Conservation (phyloP, 2,113 vertebrate genomes). For the Brachypteracias leptosomus region DNA sequence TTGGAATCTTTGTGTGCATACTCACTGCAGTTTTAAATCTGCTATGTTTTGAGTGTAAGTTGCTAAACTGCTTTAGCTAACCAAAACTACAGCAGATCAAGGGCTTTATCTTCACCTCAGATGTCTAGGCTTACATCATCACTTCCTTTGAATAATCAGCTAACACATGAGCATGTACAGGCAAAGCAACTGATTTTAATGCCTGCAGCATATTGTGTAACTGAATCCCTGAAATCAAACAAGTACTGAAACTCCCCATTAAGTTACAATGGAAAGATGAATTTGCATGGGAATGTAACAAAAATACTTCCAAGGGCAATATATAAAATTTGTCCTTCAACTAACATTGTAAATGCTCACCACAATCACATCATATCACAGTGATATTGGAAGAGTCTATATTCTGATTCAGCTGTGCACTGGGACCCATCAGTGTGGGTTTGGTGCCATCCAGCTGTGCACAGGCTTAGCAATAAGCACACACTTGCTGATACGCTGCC, state of each 20-base stretch:
- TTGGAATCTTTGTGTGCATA: neutral
- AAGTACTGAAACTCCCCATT: neutral
- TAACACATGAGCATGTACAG: neutral
- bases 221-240: neutral
- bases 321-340: neutral
- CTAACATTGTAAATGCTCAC: neutral
- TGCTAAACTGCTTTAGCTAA: neutral
- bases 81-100: neutral
- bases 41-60: neutral
- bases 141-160: neutral
- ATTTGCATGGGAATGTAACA: neutral
- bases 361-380: neutral
- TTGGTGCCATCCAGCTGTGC: neutral
- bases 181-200: neutral
- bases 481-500: neutral
- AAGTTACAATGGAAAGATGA: neutral
- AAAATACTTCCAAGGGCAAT: neutral
- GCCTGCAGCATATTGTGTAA: neutral
- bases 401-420: neutral
- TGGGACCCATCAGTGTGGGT: neutral
- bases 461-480: neutral
- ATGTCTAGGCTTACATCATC: neutral
- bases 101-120: conserved; percentile 2
- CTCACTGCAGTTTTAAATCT: neutral
- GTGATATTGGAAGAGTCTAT: neutral